Evolutionary conservation across 2,888 invertebrate genomes (phyloP).

Genomic region (Hanleya hanleyi): DNA sequence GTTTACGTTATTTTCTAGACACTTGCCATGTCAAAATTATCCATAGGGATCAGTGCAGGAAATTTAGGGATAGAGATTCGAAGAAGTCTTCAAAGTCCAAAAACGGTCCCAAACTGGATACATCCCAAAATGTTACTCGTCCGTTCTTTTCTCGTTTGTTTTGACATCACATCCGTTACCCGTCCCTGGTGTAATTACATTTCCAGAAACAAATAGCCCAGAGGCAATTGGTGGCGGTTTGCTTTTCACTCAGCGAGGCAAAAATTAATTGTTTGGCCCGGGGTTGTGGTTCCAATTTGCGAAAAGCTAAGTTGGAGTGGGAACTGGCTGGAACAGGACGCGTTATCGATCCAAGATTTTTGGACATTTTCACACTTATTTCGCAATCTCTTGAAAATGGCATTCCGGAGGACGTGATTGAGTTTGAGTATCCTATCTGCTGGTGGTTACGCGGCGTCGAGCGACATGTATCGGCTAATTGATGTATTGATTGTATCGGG

Average conservation of each 20-base stretch:
- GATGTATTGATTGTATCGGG: background rate
- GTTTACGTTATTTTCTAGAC: too few relatives aligned
- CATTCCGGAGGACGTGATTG: background rate
- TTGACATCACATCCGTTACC: background rate
- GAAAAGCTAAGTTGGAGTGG: constrained; percentile 1
- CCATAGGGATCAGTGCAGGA: too few relatives aligned
- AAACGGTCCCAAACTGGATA: too few relatives aligned
- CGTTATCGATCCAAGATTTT: background rate
- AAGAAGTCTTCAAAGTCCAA: too few relatives aligned
- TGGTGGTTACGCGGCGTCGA: background rate
- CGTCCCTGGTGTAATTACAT: background rate
- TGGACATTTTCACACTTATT: background rate
- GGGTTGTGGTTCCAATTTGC: constrained; percentile 2
- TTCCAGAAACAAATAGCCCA: constrained; percentile 3
- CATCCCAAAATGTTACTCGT: too few relatives aligned
- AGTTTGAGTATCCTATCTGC: background rate
- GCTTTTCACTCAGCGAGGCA: constrained; percentile 7
- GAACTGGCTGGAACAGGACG: background rate
- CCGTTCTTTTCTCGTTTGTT: background rate
- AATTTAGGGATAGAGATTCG: too few relatives aligned
- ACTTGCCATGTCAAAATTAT: too few relatives aligned
- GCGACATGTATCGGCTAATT: constrained; percentile 1
- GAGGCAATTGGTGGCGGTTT: background rate
- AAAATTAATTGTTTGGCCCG: constrained; percentile 5
- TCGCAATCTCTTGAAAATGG: background rate